A percentile compares a stretch with the other conserved stretches of the same genome.
Evolutionary conservation across 37 sponge, comb jelly and placozoan species (phyloP).

Genomic region (Agelas oroides): DNA sequence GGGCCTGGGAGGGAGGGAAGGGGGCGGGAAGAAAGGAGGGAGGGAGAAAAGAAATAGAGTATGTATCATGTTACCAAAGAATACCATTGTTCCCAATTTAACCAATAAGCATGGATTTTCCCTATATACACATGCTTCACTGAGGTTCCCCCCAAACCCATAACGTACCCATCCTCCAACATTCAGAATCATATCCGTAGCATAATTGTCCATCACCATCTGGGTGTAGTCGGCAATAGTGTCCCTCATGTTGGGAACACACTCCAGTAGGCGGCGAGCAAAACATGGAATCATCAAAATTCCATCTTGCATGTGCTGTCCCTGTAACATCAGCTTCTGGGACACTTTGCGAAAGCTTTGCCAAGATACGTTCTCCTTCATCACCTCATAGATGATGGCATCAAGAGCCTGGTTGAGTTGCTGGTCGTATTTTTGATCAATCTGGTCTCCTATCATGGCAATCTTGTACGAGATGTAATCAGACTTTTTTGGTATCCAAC

Average conservation of each 20-base stretch:
- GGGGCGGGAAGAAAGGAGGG: not conserved
- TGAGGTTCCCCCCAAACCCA: too few relatives aligned
- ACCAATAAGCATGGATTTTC: too few relatives aligned
- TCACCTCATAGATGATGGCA: conserved; percentile 9
- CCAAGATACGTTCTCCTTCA: conserved; percentile 16
- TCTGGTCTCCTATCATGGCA: conserved; percentile 24
- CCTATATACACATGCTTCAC: too few relatives aligned
- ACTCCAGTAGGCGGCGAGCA: conserved; percentile 25
- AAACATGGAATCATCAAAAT: conserved; percentile 28
- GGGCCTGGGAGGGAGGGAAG: not conserved
- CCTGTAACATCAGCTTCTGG: conserved; percentile 1
- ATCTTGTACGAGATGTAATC: conserved; percentile 40
- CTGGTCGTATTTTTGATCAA: conserved; percentile 20
- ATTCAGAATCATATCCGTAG: conserved; percentile 26
- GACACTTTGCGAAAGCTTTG: conserved; percentile 5
- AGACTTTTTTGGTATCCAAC: not conserved
- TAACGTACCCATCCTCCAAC: conserved; percentile 74
- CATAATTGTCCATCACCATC: conserved; percentile 47
- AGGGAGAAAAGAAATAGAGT: not conserved
- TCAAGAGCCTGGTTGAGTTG: conserved; percentile 39
- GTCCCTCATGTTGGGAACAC: conserved; percentile 18
- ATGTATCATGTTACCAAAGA: too few relatives aligned
- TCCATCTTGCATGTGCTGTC: conserved; percentile 28
- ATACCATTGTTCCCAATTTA: too few relatives aligned
- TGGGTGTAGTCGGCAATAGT: conserved; percentile 15